Evolutionary conservation across 2,888 invertebrate species (phyloP).

Genomic region (Torymus aiolomorphi): DNA sequence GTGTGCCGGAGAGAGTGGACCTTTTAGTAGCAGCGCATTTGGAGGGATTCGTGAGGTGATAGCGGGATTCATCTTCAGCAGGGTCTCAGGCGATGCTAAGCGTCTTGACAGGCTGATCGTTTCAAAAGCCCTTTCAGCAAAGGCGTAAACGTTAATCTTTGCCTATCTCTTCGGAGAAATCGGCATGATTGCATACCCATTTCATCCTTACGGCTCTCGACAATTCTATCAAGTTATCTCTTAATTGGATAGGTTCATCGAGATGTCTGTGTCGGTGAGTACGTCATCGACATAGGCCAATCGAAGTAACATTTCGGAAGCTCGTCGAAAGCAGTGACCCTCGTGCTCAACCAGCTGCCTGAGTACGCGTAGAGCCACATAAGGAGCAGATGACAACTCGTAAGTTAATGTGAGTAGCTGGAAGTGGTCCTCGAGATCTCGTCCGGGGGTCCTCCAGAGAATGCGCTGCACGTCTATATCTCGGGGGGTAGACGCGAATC

Average conservation of each 20-base stretch:
- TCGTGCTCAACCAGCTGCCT: conserved; percentile 27
- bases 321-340: background rate
- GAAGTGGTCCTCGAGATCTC: background rate
- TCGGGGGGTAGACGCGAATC: background rate
- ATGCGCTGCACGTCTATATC: background rate
- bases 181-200: conserved; percentile 19
- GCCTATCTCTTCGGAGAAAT: too few relatives aligned
- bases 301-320: background rate
- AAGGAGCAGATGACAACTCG: conserved; percentile 23
- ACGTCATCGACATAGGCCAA: conserved; percentile 42
- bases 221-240: conserved; percentile 17
- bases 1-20: too few relatives aligned
- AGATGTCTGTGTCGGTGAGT: conserved; percentile 16
- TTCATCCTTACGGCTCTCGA: conserved; percentile 32
- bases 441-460: too few relatives aligned
- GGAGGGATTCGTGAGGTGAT: too few relatives aligned
- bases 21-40: too few relatives aligned
- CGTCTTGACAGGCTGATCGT: background rate
- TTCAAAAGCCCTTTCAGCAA: too few relatives aligned
- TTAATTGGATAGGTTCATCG: background rate
- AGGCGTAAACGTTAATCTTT: too few relatives aligned
- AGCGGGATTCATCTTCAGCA: background rate
- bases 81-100: background rate
- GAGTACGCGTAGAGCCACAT: conserved; percentile 1
- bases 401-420: background rate